These are phyloP conservation scores for Grapholita molesta DNA, from an alignment of 1,140 invertebrate species.

Conservation along the genomic window DNA sequence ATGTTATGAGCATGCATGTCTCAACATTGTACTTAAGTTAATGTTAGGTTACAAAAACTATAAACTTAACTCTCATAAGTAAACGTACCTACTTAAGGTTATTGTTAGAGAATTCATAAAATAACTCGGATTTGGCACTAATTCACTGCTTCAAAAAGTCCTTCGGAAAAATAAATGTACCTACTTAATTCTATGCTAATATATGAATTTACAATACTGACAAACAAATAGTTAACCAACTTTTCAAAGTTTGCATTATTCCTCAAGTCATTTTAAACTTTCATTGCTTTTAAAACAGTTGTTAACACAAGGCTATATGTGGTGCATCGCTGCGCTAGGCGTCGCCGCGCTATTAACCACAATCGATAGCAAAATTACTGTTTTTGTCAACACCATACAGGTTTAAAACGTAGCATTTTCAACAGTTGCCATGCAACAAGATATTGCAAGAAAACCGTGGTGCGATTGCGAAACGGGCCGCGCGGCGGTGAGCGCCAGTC, in stretches of 20 bases:
- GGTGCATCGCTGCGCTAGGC: not conserved
- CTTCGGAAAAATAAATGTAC: no score
- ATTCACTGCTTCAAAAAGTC: no score
- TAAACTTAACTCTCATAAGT: not conserved
- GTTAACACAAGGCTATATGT: not conserved
- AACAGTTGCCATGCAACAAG: conserved; percentile 74
- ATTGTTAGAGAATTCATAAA: not conserved
- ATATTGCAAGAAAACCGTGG: conserved; percentile 60
- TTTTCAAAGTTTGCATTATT: not conserved
- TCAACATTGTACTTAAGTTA: not conserved
- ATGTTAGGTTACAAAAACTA: not conserved
- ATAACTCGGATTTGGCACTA: no score
- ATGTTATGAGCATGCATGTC: not conserved
- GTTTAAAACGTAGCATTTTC: conserved; percentile 28
- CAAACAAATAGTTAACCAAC: not conserved
- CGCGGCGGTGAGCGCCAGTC: conserved; percentile 63
- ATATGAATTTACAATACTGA: not conserved
- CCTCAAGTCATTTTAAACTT: not conserved
- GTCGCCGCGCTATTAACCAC: not conserved
- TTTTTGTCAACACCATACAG: conserved; percentile 16
- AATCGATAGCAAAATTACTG: conserved; percentile 13
- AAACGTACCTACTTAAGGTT: not conserved
- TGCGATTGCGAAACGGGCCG: conserved; percentile 58
- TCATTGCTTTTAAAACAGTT: not conserved
- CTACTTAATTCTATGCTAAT: no score